Conservation (phyloP, 2,888 invertebrate genomes). For the Tipula confusa region DNA sequence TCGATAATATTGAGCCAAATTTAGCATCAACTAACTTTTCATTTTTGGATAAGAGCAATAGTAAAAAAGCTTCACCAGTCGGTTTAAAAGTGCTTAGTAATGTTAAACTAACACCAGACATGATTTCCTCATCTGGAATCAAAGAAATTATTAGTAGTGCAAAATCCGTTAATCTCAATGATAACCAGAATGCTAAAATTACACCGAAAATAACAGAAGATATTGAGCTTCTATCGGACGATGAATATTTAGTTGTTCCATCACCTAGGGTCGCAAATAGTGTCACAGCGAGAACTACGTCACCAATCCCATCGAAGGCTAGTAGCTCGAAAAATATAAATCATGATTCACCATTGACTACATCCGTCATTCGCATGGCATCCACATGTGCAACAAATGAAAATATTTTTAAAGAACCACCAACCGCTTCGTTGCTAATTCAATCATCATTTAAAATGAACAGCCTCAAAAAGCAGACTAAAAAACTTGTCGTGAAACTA, state of each 20-base stretch:
- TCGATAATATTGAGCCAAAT: conserved; percentile 41
- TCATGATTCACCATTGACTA: background rate
- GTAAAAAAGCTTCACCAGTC: conserved; percentile 33
- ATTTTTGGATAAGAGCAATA: conserved; percentile 28
- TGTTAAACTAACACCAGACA: conserved; percentile 43
- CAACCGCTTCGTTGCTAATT: conserved; percentile 7
- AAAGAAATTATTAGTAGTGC: conserved; percentile 33
- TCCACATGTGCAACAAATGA: background rate
- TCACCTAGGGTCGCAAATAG: background rate
- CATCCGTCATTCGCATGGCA: background rate
- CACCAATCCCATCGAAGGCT: background rate
- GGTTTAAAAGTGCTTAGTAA: conserved; percentile 49
- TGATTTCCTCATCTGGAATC: conserved; percentile 33
- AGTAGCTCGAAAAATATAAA: background rate
- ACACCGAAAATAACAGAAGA: background rate
- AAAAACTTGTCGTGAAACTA: conserved; percentile 48
- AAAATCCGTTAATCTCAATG: background rate
- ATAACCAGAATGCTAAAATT: background rate
- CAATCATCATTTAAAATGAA: conserved; percentile 39
- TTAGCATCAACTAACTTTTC: background rate
- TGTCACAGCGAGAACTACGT: background rate
- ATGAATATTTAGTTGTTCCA: background rate
- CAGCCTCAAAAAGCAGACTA: conserved; percentile 37
- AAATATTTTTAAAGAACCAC: conserved; percentile 31
- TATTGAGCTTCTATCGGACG: background rate